These are phyloP conservation scores for Cosmia trapezina DNA, from an alignment of 2,888 invertebrate genomes.

Conservation along the genomic window DNA sequence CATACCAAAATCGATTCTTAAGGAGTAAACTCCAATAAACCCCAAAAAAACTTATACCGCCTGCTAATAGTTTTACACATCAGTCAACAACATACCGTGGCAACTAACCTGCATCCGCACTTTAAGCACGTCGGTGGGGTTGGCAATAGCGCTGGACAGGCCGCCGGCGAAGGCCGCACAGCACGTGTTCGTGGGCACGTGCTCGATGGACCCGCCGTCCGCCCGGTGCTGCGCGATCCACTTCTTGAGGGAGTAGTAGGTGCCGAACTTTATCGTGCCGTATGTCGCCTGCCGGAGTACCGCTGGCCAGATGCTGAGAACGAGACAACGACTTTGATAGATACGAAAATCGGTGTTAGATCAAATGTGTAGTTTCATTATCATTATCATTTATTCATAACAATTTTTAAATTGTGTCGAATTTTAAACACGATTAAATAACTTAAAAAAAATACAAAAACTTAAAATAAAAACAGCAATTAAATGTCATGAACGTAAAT, in stretches of 20 bases:
- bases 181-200: conserved; percentile 92
- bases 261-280: conserved; percentile 99
- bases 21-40: no score
- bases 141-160: conserved; percentile 98
- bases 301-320: conserved; percentile 96
- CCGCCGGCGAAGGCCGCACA: conserved; percentile 97
- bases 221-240: conserved; percentile 90
- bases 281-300: conserved; percentile 98
- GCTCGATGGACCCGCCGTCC: conserved; percentile 88
- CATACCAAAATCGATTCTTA: no score
- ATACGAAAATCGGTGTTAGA: not conserved
- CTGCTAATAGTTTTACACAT: not conserved
- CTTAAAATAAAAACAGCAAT: no score
- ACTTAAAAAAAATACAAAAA: no score
- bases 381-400: no score
- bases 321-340: not conserved
- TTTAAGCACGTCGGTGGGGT: conserved; percentile 98
- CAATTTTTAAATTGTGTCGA: no score
- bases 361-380: no score
- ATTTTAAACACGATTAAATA: no score
- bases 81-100: conserved; percentile 15
- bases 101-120: conserved; percentile 96
- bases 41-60: not conserved
- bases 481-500: no score
- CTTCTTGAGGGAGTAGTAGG: conserved; percentile 97